Evolutionary conservation across 1,140 invertebrate species (phyloP), one percentile per base, ranked within the genome.

Genomic region (Sarcophaga bullata): DNA sequence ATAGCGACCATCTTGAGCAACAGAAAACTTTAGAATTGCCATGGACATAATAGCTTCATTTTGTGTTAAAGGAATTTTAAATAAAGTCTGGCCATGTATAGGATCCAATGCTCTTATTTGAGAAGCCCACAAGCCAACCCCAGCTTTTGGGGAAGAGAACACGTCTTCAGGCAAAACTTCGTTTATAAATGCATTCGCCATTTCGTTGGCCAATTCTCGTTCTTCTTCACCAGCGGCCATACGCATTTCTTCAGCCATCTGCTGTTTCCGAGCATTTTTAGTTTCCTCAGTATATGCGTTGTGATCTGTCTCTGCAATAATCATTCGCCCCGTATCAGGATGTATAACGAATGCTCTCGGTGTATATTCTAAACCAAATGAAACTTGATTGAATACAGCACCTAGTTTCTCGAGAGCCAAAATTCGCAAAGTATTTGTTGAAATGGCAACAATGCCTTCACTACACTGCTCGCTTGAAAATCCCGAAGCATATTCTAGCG

Each of bases 391-490:
- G 88, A 99, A 99, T 6, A 99, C 97, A 0, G 97, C 98, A 0
- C 99, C 99, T 0, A 99, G 91, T 91, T 99, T 99, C 91, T 99
- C 99, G 15, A 99, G 91, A 0, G 98, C 98, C 87, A 99, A 93
- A 93, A 99, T 99, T 84, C 98, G 93, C 47, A 99, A 91, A 0
- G 98, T 99, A 87, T 99, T 99, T 0, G 97, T 97, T 0, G 98
- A 98, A 90, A 99, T 99, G 0, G 99, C 98, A 8, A 99, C 99
- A 85, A 99, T 98, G 84, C 98, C 99, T 91, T 99, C 99, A 0
- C 98, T 97, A 93, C 98, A 99, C 90, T 99, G 98, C 91, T 99
- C 98, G 83, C 91, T 87, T 85, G 91, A 90, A 81, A 88, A 99
- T 11, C 98, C 98, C 0, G 98, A 98, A 0, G 99, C 98, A 92